Base-by-base conservation (phyloP, 2,888 invertebrate species). In the Silvanus unidentatus region DNA sequence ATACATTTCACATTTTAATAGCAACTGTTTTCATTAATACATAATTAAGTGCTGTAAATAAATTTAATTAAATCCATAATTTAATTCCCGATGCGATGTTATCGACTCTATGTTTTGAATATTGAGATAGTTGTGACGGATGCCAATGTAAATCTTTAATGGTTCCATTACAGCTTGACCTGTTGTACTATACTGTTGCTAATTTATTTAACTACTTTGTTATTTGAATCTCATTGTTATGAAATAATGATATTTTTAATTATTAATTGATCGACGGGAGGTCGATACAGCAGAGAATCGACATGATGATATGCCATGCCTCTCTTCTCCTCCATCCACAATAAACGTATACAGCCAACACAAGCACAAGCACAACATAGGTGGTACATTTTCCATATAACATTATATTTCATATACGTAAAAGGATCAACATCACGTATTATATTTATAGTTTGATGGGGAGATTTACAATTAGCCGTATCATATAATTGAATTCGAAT, bases 101-200 rank as follows among this genome's bases (percentile, higher is more conserved):
- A 53, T 53, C 48, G 52, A 47, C 52, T 52, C 3, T 32, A 12
- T n/a, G n/a, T n/a, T 32, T n/a, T 32, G 32, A 12, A 32, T 32
- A 32, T 32, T 32, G 32, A 32, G 32, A 32, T 32, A 32, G 32
- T 32, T 32, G 22, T 40, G 57, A 60, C 56, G 56, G 56, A 55
- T 57, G 50, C 53, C 52, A 56, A 55, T 58, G 53, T 61, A 47
- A 63, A 65, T 65, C 66, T 65, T 66, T 68, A 66, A 68, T 64
- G 61, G 59, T 59, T 64, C 65, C 62, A 66, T 68, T 66, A 68
- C 59, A 54, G 62, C 57, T 58, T 57, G 58, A 54, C 62, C 61
- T 55, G 60, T 58, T 57, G 58, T 53, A 60, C 60, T 55, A 59
- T 58, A 60, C 54, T 58, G 58, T 59, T 62, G 60, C 63, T 65